Evolutionary conservation across 2,888 invertebrate species (phyloP), one percentile per base, ranked within the genome.

Genomic region (Polyploca ridens): DNA sequence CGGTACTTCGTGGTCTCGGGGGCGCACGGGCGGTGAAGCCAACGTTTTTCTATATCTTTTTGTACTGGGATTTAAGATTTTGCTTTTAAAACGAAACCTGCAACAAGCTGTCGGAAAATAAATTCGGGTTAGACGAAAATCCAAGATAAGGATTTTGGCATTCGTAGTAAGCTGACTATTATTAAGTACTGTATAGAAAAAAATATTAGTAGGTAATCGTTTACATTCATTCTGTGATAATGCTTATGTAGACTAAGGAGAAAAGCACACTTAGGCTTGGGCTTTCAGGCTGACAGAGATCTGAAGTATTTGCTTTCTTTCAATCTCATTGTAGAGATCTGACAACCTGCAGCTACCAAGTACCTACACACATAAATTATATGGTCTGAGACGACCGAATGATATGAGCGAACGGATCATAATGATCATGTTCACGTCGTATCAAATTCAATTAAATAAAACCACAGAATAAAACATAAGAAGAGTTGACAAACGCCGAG

Each of bases 11-110:
- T 38, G 16, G 38, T 54, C 54, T 54, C 54, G 10, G 54, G n/a
- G 54, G 54, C 54, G 16, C 54, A 4, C n/a, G 5, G 54, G 54
- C 54, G 54, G 54, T 54, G 54, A 54, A 54, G 54, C 54, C 54
- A 19, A 19, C 54, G 54, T 54, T 19, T 54, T 19, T 54, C 16
- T 54, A 19, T 54, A 54, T 54, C 19, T 54, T 54, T 54, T 54
- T 54, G 16, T 10, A 3, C 19, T 19, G n/a, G 16, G 19, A 54
- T 54, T 54, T 54, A 54, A 54, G 54, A 54, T 54, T 54, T 54
- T 16, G 10, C 54, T 54, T 8, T 54, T 54, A 54, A 54, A 54
- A 54, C 19, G 54, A 54, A 54, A 54, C 49, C 49, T 49, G 49
- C 49, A 49, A 49, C 19, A 54, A 54, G 54, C 54, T 19, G 49